Base-by-base conservation (phyloP, 1,140 invertebrate genomes). In the Coenobita brevimanus region DNA sequence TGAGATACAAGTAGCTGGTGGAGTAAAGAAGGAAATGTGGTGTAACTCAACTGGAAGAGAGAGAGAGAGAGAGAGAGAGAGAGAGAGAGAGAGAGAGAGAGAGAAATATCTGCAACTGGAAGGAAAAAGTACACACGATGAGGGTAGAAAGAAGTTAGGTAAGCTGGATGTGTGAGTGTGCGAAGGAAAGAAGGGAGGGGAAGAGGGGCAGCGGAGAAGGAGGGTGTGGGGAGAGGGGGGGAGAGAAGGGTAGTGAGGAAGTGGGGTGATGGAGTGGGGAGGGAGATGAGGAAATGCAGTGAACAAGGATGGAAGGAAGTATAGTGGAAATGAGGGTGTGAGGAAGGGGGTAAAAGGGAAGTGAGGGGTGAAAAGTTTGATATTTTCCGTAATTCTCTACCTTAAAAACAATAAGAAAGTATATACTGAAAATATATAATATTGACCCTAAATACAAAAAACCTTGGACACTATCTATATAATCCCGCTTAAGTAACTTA, bases 51-150 rank as follows among this genome's bases (percentile, higher is more conserved):
- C 17, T 33, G 38, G 30, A 30, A 38, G 17, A 3, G 69, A 33
- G 8, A 15, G 69, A 3, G 38, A 38, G n/a, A 33, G 69, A 73
- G 69, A 41, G 30, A 41, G 30, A 41, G 38, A 41, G 30, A 41
- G 30, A 33, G 69, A 73, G 69, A 73, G 69, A 73, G 69, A 73
- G 69, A 73, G 69, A 73, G 73, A 76, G 73, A 76, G 73, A 76
- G 38, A 76, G 73, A 43, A 41, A 76, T 33, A 76, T 8, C 6
- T 8, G 27, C 6, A 21, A 71, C 6, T 33, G 8, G 21, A 21
- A 33, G 27, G 21, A 21, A 33, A 36, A 71, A 36, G 38, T 27
- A 71, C 6, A 71, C 27, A 33, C 27, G 38, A 36, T 33, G 67
- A 71, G 67, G 38, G 67, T 8, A 21, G 38, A 3, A 33, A 3